These are phyloP conservation scores for Gallinago undulata DNA, from an alignment of 2,113 vertebrate species.

Conservation along the genomic window DNA sequence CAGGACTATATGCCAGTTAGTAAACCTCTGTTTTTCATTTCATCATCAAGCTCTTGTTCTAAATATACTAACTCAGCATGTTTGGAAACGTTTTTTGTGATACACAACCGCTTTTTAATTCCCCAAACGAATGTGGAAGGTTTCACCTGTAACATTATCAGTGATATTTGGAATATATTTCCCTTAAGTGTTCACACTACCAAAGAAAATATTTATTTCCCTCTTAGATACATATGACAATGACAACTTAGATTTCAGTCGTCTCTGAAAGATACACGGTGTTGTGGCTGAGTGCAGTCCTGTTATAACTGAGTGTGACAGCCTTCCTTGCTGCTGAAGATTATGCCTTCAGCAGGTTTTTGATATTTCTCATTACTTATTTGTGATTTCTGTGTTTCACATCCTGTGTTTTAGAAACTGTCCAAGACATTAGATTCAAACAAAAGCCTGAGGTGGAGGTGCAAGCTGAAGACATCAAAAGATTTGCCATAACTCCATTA, in stretches of 20 bases:
- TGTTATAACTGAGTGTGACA: neutral
- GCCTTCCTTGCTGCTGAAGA: neutral
- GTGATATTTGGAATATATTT: neutral
- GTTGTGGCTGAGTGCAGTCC: no score
- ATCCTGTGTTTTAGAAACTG: neutral
- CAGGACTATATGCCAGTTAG: neutral
- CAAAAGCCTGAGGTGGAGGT: neutral
- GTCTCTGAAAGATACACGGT: neutral
- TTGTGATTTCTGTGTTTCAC: neutral
- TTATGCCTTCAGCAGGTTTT: neutral
- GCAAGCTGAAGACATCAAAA: neutral
- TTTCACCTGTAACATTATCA: neutral
- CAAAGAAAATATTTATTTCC: neutral
- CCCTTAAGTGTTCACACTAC: fast-evolving
- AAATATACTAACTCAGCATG: neutral
- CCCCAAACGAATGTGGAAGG: fast-evolving
- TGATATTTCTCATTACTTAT: neutral
- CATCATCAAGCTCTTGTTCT: neutral
- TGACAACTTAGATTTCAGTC: neutral
- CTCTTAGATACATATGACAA: neutral
- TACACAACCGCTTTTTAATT: neutral
- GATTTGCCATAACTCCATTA: neutral
- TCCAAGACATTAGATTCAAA: neutral
- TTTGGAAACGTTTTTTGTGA: neutral
- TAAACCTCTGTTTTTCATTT: neutral